phyloP scores from a whole-genome alignment of 2,888 invertebrate species.

The Tricholauxania praeusta region DNA sequence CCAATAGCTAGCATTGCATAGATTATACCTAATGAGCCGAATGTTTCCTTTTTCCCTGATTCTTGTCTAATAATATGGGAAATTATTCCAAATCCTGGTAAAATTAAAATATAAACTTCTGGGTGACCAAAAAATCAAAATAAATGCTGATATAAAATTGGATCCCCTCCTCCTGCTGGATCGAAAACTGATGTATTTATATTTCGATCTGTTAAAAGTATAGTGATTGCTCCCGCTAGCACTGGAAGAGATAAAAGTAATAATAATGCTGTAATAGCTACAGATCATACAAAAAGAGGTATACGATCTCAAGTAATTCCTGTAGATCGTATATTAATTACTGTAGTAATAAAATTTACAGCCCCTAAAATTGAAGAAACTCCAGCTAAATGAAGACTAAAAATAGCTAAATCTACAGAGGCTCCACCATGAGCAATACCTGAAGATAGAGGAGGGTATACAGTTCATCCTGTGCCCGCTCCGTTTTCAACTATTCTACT shows the following conservation, averaged over 20 bases:
- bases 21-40: slow-evolving; percentile 81
- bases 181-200: slow-evolving; percentile 86
- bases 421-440: slow-evolving; percentile 75
- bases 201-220: slow-evolving; percentile 83
- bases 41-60: slow-evolving; percentile 81
- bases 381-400: slow-evolving; percentile 80
- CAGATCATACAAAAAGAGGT: slow-evolving; percentile 81
- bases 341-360: slow-evolving; percentile 84
- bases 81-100: slow-evolving; percentile 86
- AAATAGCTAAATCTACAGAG: slow-evolving; percentile 82
- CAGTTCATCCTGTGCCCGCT: slow-evolving; percentile 83
- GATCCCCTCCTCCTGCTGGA: slow-evolving; percentile 83
- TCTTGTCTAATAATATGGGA: slow-evolving; percentile 82
- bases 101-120: slow-evolving; percentile 88
- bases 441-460: slow-evolving; percentile 78
- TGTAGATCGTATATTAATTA: slow-evolving; percentile 77
- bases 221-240: slow-evolving; percentile 83
- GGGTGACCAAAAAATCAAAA: slow-evolving; percentile 92
- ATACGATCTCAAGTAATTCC: slow-evolving; percentile 75
- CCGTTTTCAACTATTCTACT: slow-evolving; percentile 78
- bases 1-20: slow-evolving; percentile 89
- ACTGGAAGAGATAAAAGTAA: slow-evolving; percentile 79
- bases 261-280: slow-evolving; percentile 76
- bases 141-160: slow-evolving; percentile 84
- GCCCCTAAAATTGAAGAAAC: slow-evolving; percentile 81